Percentiles rank a stretch among this genome's conserved stretches.
Conservation (phyloP, 2,797 vertebrate genomes). For the Poecilia picta region DNA sequence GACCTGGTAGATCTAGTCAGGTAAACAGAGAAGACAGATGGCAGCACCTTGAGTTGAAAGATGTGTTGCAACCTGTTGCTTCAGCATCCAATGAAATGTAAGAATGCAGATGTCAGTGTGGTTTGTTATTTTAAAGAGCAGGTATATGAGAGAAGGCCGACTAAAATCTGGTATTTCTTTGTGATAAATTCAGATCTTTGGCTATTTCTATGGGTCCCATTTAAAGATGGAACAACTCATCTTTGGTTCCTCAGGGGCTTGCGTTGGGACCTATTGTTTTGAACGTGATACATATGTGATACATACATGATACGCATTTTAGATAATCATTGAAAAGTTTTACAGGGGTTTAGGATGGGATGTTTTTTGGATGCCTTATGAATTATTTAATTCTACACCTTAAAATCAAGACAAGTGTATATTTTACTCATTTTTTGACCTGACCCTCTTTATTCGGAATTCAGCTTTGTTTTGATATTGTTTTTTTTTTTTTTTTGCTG, state of each 20-base stretch:
- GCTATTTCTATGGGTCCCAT: not conserved
- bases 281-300: not conserved
- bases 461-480: not conserved
- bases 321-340: not conserved
- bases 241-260: not conserved
- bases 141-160: not conserved
- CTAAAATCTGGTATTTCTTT: not conserved
- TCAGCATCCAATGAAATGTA: not conserved
- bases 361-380: not conserved
- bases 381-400: not conserved
- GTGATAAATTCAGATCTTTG: not conserved
- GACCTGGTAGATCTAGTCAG: not conserved
- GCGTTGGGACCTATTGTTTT: not conserved
- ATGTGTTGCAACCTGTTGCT: not conserved
- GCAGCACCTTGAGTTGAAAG: not conserved
- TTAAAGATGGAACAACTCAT: not conserved
- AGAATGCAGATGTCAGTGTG: not conserved
- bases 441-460: not conserved
- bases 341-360: not conserved
- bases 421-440: not conserved
- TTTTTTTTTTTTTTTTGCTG: not conserved
- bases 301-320: no score
- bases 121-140: not conserved
- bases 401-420: not conserved
- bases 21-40: not conserved